phyloP scores from a whole-genome alignment of 1,140 invertebrate genomes.

The Drosophila persimilis region DNA sequence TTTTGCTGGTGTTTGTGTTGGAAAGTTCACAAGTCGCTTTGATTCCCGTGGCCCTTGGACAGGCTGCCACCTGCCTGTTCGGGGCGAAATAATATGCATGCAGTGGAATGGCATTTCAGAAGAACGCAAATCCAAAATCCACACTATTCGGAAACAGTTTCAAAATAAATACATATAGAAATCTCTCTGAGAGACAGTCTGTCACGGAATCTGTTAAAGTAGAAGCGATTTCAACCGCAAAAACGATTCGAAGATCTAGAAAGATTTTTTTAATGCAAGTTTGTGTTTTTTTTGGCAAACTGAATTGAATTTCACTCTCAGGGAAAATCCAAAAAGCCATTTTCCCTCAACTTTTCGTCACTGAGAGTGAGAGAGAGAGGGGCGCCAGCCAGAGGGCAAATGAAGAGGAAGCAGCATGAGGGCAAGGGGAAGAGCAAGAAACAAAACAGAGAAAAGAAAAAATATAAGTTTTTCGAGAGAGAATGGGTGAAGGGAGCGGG shows the following conservation, averaged over 20 bases:
- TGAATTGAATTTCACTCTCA: constrained; percentile 23
- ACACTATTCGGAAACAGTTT: too few relatives aligned
- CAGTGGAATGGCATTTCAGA: too few relatives aligned
- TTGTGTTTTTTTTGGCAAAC: constrained; percentile 18
- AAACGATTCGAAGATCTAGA: neutral
- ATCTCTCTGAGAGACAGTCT: too few relatives aligned
- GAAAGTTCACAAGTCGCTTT: constrained; percentile 5
- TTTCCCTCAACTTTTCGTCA: constrained; percentile 15
- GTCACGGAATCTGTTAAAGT: too few relatives aligned
- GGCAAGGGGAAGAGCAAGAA: neutral
- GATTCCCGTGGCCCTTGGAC: too few relatives aligned
- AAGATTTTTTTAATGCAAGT: neutral
- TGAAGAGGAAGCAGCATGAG: constrained; percentile 5
- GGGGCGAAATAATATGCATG: too few relatives aligned
- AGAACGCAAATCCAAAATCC: too few relatives aligned
- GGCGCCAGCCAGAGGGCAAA: constrained; percentile 10
- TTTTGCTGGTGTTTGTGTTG: neutral
- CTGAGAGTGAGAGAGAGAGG: constrained; percentile 8
- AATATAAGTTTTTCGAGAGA: constrained; percentile 40
- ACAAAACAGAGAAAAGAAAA: constrained; percentile 17
- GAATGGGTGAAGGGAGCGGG: too few relatives aligned
- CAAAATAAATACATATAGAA: too few relatives aligned
- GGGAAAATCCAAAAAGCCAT: constrained; percentile 20
- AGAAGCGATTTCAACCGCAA: too few relatives aligned
- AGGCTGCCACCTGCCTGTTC: too few relatives aligned